Percentiles rank a stretch among this genome's conserved stretches.
Conservation (phyloP, 1,140 invertebrate genomes). For the Laupala kohalensis region DNA sequence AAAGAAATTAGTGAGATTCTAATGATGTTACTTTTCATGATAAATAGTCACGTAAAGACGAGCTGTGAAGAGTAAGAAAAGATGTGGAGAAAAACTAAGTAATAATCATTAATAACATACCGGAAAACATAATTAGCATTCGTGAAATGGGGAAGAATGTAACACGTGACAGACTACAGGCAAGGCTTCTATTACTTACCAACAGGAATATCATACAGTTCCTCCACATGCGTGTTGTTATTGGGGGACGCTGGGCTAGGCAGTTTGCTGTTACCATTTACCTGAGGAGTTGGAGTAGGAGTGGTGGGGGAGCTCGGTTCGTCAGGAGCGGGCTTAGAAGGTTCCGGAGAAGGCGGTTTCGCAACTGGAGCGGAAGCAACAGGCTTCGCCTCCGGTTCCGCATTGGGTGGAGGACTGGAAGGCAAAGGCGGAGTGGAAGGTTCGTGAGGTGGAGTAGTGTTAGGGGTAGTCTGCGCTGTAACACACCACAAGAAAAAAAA, state of each 20-base stretch:
- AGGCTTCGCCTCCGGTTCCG: not conserved
- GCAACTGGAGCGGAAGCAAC: conserved; percentile 6
- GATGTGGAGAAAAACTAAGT: too few relatives aligned
- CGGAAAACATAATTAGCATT: too few relatives aligned
- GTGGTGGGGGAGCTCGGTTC: conserved; percentile 5
- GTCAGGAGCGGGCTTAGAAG: not conserved
- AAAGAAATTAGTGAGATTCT: too few relatives aligned
- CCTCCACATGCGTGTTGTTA: conserved; percentile 47
- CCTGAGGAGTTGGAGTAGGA: conserved; percentile 10
- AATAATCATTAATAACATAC: too few relatives aligned
- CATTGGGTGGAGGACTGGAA: conserved; percentile 2
- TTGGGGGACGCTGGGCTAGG: conserved; percentile 12
- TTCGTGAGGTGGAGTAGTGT: not conserved
- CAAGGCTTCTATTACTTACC: conserved; percentile 41
- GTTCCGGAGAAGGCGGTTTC: not conserved
- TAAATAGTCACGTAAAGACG: too few relatives aligned
- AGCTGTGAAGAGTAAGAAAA: too few relatives aligned
- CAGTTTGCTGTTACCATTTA: conserved; percentile 26
- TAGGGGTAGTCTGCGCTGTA: conserved; percentile 7
- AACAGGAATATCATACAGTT: conserved; percentile 68
- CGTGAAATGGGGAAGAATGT: not conserved
- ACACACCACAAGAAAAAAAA: conserved; percentile 10
- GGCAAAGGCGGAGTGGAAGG: conserved; percentile 5
- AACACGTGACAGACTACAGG: too few relatives aligned
- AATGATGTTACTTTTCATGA: too few relatives aligned